Percentiles rank a stretch among this genome's conserved stretches.
These are phyloP conservation scores for Acronicta leporina DNA, from an alignment of 2,888 invertebrate genomes.

Conservation along the genomic window DNA sequence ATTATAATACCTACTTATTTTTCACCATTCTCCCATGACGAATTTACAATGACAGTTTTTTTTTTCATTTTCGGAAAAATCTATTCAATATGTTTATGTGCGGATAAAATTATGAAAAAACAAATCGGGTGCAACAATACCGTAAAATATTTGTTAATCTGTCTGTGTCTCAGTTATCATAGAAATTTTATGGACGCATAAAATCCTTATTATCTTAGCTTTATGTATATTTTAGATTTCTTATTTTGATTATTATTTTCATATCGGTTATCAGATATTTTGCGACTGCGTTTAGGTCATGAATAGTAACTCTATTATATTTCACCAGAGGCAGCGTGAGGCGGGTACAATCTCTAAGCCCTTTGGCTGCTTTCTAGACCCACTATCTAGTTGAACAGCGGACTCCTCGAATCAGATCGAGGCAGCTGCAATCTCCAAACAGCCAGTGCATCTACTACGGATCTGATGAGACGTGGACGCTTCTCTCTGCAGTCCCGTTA, in stretches of 20 bases:
- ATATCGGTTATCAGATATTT: constrained; percentile 6
- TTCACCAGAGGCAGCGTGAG: no score
- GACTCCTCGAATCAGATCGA: no score
- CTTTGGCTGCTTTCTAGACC: no score
- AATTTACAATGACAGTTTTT: background rate
- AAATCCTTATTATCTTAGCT: constrained; percentile 17
- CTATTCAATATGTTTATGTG: background rate
- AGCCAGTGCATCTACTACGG: no score
- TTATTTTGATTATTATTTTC: constrained; percentile 8
- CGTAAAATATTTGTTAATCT: constrained; percentile 6
- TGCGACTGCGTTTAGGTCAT: constrained; percentile 4
- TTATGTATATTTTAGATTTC: constrained; percentile 14
- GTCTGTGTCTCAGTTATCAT: constrained; percentile 7
- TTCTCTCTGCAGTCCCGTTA: no score
- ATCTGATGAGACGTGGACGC: no score
- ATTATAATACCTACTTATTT: no score
- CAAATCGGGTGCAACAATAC: background rate
- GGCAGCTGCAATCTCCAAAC: no score
- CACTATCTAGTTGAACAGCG: no score
- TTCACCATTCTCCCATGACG: constrained; percentile 5
- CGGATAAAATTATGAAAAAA: background rate
- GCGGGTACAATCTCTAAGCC: no score
- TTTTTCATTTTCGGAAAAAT: background rate
- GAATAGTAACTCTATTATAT: background rate
- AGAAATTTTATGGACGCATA: constrained; percentile 13